These are phyloP conservation scores for Hydra vulgaris DNA, from an alignment of 30 jellyfish, hydroid and myxozoan species.

Conservation along the genomic window DNA sequence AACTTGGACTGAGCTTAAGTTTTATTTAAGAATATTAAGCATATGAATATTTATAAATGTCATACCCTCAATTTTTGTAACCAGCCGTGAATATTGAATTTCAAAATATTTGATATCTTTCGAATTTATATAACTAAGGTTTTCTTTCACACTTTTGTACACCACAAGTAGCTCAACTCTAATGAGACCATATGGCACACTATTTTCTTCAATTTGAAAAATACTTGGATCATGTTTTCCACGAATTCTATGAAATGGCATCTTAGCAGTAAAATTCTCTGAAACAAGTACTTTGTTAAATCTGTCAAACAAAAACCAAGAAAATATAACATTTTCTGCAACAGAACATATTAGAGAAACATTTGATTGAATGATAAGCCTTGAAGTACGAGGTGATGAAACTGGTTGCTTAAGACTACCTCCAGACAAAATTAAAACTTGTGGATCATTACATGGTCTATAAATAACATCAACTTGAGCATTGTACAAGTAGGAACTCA, in stretches of 20 bases:
- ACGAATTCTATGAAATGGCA: constrained; percentile 52
- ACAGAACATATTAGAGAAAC: constrained; percentile 46
- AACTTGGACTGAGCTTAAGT: too few relatives aligned
- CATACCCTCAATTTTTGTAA: constrained; percentile 54
- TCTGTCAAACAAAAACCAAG: constrained; percentile 40
- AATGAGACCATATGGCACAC: constrained; percentile 45
- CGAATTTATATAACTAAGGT: constrained; percentile 37
- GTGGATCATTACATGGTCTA: constrained; percentile 72
- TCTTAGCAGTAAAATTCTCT: constrained; percentile 12
- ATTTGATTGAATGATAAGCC: constrained; percentile 52
- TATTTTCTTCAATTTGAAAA: constrained; percentile 36
- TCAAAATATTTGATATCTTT: constrained; percentile 46
- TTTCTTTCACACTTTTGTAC: constrained; percentile 42
- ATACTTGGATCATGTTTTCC: constrained; percentile 45
- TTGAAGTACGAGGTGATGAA: constrained; percentile 20
- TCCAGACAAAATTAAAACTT: constrained; percentile 26
- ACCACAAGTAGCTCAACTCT: constrained; percentile 41
- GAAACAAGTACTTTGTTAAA: constrained; percentile 1
- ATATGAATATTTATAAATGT: background rate
- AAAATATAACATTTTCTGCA: constrained; percentile 53
- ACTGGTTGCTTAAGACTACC: constrained; percentile 28
- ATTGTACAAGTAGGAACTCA: constrained; percentile 30
- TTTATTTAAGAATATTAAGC: too few relatives aligned
- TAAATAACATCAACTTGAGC: constrained; percentile 31
- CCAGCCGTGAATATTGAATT: constrained; percentile 56